Evolutionary conservation across 2,113 vertebrate species (phyloP).

Genomic region (Dromiciops gliroides): DNA sequence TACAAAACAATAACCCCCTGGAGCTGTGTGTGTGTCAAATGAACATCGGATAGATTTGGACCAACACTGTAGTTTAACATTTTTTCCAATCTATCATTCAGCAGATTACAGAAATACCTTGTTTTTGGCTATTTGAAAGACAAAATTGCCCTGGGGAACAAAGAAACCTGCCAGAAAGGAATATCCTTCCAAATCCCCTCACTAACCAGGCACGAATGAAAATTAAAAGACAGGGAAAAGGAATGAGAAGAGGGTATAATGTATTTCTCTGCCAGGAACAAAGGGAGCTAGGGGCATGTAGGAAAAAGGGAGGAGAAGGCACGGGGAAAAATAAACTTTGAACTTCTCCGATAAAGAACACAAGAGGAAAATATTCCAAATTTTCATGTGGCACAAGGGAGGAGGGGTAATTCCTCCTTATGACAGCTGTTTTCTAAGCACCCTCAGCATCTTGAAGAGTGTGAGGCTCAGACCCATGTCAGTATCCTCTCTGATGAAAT

Average conservation of each 20-base stretch:
- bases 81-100: neutral
- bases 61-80: neutral
- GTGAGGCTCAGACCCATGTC: accelerated
- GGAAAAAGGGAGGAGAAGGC: neutral
- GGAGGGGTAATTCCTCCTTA: neutral
- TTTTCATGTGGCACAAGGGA: neutral
- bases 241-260: neutral
- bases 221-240: neutral
- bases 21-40: accelerated
- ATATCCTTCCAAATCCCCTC: neutral
- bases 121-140: neutral
- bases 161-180: neutral
- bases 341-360: no score
- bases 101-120: neutral
- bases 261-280: neutral
- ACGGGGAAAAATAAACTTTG: neutral
- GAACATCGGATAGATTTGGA: neutral
- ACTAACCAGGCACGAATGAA: neutral
- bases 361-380: neutral
- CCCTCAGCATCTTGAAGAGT: accelerated
- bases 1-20: neutral
- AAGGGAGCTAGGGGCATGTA: neutral
- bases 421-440: neutral
- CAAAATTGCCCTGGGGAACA: neutral
- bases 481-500: neutral